Percentiles rank a stretch among this genome's conserved stretches.
Evolutionary conservation across 2,113 vertebrate genomes (phyloP).

Genomic region (Solea solea): DNA sequence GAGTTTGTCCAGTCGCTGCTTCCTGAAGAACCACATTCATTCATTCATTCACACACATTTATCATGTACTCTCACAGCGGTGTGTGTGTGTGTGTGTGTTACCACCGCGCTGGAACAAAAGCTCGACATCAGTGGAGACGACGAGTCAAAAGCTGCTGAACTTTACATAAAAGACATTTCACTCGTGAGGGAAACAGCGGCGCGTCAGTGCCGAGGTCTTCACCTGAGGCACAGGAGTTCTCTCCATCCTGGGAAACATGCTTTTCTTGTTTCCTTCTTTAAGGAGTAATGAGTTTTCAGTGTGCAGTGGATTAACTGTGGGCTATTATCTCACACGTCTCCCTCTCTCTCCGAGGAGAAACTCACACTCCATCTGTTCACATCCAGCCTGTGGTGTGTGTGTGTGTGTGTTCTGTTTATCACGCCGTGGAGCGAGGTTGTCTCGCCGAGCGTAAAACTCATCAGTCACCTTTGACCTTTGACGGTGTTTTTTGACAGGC

Average conservation of each 20-base stretch:
- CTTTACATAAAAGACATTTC: constrained; percentile 69
- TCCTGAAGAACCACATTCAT: neutral
- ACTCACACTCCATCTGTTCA: constrained; percentile 66
- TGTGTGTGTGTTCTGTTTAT: constrained; percentile 44
- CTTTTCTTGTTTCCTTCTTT: constrained; percentile 36
- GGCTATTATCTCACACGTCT: constrained; percentile 64
- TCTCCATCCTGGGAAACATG: constrained; percentile 41
- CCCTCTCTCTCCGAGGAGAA: constrained; percentile 54
- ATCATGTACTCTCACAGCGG: neutral
- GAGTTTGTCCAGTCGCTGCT: neutral
- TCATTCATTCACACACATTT: neutral
- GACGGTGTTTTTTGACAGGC: constrained; percentile 24
- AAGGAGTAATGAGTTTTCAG: constrained; percentile 66
- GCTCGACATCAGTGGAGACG: constrained; percentile 66
- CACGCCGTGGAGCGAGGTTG: constrained; percentile 34
- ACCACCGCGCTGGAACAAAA: constrained; percentile 12
- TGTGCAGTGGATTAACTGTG: constrained; percentile 69
- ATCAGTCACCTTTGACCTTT: constrained; percentile 16
- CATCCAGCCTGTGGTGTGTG: constrained; percentile 28
- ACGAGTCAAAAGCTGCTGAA: constrained; percentile 67
- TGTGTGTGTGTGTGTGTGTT: constrained; percentile 9
- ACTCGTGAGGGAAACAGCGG: constrained; percentile 59
- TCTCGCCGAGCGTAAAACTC: neutral
- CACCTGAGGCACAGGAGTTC: constrained; percentile 43
- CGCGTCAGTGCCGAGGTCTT: constrained; percentile 44